These are phyloP conservation scores for Sitophilus oryzae DNA, from an alignment of 1,140 invertebrate species.

Conservation along the genomic window DNA sequence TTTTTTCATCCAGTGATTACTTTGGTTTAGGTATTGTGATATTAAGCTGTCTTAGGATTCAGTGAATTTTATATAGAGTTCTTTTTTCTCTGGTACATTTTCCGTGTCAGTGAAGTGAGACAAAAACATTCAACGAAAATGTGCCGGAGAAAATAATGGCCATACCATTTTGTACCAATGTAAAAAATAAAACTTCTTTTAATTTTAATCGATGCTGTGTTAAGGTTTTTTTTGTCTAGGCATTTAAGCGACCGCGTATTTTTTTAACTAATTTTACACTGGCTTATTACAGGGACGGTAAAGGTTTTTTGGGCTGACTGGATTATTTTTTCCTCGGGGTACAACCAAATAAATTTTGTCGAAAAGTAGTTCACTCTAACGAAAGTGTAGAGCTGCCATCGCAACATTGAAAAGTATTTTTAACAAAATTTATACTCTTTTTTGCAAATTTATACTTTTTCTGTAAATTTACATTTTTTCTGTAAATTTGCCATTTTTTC, in stretches of 20 bases:
- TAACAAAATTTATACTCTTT: too few species aligned
- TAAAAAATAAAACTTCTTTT: neutral
- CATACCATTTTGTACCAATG: neutral
- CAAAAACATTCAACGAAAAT: neutral
- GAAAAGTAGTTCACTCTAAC: too few species aligned
- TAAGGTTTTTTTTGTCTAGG: neutral
- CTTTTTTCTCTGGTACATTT: neutral
- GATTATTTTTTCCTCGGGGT: constrained; percentile 2
- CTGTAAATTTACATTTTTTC: too few species aligned
- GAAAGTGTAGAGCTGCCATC: too few species aligned
- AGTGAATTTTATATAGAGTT: neutral
- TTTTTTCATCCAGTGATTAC: constrained; percentile 17
- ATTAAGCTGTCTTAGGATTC: constrained; percentile 6
- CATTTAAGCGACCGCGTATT: neutral
- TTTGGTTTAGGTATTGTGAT: constrained; percentile 20
- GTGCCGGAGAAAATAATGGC: neutral
- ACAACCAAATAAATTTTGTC: too few species aligned
- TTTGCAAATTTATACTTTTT: too few species aligned
- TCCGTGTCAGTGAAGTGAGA: too few species aligned
- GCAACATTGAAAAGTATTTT: too few species aligned
- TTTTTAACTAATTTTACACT: neutral
- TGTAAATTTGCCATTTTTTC: neutral
- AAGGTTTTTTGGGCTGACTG: constrained; percentile 5
- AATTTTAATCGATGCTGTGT: neutral
- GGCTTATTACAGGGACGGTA: neutral